Percentiles rank a stretch among this genome's conserved stretches.
These are phyloP conservation scores for Tringa solitaria DNA, from an alignment of 2,113 vertebrate species.

Conservation along the genomic window DNA sequence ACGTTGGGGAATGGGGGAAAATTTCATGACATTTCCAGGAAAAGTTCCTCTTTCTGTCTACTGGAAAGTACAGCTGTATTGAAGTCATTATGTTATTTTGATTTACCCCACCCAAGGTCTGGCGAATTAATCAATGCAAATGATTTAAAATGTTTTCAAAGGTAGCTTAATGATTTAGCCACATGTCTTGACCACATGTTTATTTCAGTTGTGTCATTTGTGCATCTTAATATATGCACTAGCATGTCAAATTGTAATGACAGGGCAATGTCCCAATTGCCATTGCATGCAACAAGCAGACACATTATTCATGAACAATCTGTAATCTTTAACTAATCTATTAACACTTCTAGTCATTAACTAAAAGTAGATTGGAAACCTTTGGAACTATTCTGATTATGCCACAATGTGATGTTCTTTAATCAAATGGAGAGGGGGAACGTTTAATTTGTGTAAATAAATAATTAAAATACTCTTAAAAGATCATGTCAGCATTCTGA, in stretches of 20 bases:
- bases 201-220: background rate
- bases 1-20: background rate
- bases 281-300: background rate
- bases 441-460: background rate
- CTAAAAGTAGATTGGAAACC: background rate
- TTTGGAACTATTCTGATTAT: background rate
- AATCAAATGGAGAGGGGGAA: background rate
- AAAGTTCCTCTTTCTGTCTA: background rate
- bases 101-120: background rate
- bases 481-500: background rate
- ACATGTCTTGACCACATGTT: background rate
- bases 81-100: background rate
- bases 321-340: background rate
- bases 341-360: background rate
- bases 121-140: background rate
- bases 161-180: background rate
- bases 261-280: background rate
- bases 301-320: background rate
- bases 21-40: background rate
- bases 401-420: background rate
- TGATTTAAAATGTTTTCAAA: background rate
- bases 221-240: background rate
- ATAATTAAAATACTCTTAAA: background rate
- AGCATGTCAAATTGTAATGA: background rate
- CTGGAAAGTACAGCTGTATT: background rate